Base-by-base conservation (phyloP, 2,797 vertebrate species). In the Pterois miles region DNA sequence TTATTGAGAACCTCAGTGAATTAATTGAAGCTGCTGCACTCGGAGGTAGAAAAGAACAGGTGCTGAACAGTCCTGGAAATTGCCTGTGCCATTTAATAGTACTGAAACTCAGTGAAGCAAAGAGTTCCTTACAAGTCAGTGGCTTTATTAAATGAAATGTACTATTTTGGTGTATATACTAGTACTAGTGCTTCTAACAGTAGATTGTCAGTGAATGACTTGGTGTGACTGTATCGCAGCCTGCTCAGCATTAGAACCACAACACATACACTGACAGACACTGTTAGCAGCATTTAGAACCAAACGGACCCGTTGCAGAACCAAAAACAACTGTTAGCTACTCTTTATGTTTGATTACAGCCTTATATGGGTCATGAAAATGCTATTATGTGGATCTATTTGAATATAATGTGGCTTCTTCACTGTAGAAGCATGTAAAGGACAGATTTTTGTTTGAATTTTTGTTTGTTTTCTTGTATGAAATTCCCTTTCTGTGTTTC, bases 11-110 rank as follows among this genome's bases (percentile, higher is more conserved):
- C 8, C 63, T 82, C 73, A 82, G 64, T 34, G 76, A 73, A 84
- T 79, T 74, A 84, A 83, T 89, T 13, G 63, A 76, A 68, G 66
- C 75, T 16, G 68, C 73, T 27, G 52, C 65, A 52, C 72, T 80
- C n/a, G 0, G 34, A 71, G 36, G 59, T 9, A 43, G 70, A 22
- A 33, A 34, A 60, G 60, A 71, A 36, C 34, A 80, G 72, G 78
- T 59, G 59, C 59, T 4, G 57, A 62, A 33, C 34, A 22, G 50
- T 9, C 33, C 11, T 27, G 18, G 31, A 67, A 57, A 76, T 46
- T 20, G 33, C 67, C 25, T 48, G 23, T 46, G 33, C 13, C 2
- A 18, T 48, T 57, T 53, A 29, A 25, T 53, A 53, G 53, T 8
- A 18, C 14, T 23, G 29, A 62, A 56, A 57, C 31, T 36, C 57